phyloP scores from a whole-genome alignment of 2,113 vertebrate species.

The Prionailurus viverrinus region DNA sequence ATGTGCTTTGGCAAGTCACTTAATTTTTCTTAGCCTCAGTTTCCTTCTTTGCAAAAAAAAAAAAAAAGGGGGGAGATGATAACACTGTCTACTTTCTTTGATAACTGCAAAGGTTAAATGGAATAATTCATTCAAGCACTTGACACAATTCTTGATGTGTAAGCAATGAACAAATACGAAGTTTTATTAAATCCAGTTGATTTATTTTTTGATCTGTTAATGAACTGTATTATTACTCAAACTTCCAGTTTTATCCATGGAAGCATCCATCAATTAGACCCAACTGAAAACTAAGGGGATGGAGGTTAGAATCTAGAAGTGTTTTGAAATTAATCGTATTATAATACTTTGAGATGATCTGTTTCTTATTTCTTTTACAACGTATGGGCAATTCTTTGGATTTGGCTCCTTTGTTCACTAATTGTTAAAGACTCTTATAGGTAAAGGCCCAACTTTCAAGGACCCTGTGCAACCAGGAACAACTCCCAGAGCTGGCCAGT shows the following conservation, averaged over 20 bases:
- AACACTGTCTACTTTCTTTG: background rate
- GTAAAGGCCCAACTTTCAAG: background rate
- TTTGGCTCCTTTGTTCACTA: background rate
- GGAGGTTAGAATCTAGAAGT: background rate
- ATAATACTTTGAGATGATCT: background rate
- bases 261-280: background rate
- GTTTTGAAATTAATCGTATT: background rate
- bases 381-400: background rate
- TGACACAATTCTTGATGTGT: background rate
- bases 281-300: background rate
- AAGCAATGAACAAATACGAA: background rate
- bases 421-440: background rate
- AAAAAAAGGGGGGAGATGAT: rapidly evolving
- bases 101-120: background rate
- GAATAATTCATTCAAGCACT: background rate
- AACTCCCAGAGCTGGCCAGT: background rate
- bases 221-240: background rate
- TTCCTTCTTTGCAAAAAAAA: background rate
- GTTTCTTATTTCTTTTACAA: background rate
- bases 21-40: background rate
- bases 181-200: background rate
- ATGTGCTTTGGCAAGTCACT: background rate
- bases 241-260: background rate
- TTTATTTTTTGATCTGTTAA: background rate
- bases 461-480: background rate